Evolutionary conservation across 2,797 vertebrate species (phyloP), one percentile per base, ranked within the genome.

Genomic region (Hippoglossus hippoglossus): DNA sequence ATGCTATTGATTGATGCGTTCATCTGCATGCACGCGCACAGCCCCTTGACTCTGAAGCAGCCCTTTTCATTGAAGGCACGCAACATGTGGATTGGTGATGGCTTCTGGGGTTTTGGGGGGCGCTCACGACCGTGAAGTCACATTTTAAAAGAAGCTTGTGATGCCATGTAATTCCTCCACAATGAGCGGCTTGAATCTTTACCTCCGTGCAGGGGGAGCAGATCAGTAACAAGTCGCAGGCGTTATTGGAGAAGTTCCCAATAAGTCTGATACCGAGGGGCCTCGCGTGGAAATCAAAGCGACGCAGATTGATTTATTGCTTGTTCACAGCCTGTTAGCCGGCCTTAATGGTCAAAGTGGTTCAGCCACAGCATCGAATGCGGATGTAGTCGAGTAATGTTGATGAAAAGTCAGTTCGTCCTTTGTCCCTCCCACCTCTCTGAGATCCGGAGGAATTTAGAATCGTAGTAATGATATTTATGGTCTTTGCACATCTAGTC

Each of bases 1-100:
- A 91, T 81, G 83, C 75, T 71, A 84, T 83, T 88, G 87, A 91
- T 88, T 87, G 87, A 90, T 91, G 77, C 81, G 24, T 71, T 92
- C 81, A 85, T 93, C 83, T 89, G 82, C 87, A 88, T 92, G 83
- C 82, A 34, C 79, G 67, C 75, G 64, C 65, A 71, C 74, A 39
- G 28, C 63, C 79, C 71, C 74, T 67, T 22, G 49, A 73, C 61
- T 63, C 55, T 51, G 73, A 79, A 26, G 72, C 64, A 12, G 56
- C 54, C 5, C 22, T 73, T 79, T 74, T 66, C 79, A 67, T 75
- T 53, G 82, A 77, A 56, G 72, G 56, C 53, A 10, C 62, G 71
- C 74, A 82, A 86, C 84, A 79, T 79, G 77, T 83, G 85, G 85
- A 78, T 74, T 3, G 52, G 31, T 13, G 63, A 72, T 52, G 47